These are phyloP conservation scores for Bergia puertoricense DNA, from an alignment of 92 coral and sea anemone genomes.

Conservation along the genomic window DNA sequence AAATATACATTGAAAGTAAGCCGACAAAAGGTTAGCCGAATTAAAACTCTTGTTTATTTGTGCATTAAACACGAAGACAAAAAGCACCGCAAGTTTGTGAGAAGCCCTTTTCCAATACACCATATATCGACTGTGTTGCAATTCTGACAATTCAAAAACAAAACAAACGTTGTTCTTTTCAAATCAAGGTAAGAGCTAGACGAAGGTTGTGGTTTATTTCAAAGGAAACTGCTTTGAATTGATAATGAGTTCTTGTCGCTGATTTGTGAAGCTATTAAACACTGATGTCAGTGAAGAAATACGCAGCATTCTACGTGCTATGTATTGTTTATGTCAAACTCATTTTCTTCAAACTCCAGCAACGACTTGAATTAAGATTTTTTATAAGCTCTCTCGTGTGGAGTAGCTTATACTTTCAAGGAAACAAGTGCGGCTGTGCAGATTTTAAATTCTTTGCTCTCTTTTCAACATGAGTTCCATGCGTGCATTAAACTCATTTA, in stretches of 20 bases:
- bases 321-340: background rate
- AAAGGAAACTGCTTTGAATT: background rate
- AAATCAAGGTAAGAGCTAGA: background rate
- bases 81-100: background rate
- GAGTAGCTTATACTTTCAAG: background rate
- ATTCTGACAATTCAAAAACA: too few relatives aligned
- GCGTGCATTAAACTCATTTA: background rate
- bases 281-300: too few relatives aligned
- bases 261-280: too few relatives aligned
- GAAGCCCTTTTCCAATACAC: too few relatives aligned
- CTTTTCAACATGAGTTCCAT: background rate
- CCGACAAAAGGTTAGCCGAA: constrained; percentile 10
- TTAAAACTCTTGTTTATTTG: background rate
- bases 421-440: background rate
- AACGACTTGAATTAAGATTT: background rate
- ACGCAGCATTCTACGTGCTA: too few relatives aligned
- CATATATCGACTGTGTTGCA: too few relatives aligned
- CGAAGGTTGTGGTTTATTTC: background rate
- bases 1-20: background rate
- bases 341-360: too few relatives aligned
- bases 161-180: background rate
- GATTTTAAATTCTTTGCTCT: background rate
- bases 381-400: background rate
- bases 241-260: too few relatives aligned
- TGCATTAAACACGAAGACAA: background rate